Evolutionary conservation across 2,113 vertebrate species (phyloP).

Genomic region (Corythoichthys haematopterus): DNA sequence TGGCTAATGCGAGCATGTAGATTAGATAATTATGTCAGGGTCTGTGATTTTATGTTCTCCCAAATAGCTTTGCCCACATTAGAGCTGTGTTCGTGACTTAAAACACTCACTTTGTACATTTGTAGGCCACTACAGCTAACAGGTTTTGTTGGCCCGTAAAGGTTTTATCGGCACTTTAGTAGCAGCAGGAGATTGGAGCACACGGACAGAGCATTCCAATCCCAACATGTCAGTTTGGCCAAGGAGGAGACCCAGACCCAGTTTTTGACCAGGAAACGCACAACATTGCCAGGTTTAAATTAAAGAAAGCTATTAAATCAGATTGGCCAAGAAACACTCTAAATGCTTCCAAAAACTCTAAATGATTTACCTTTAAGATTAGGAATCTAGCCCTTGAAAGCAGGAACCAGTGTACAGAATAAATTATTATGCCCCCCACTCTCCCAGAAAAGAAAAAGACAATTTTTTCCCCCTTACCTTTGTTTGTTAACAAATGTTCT

Average conservation of each 20-base stretch:
- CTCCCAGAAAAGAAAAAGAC: slow-evolving; percentile 5
- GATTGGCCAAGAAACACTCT: slow-evolving; percentile 38
- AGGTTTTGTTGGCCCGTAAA: slow-evolving; percentile 74
- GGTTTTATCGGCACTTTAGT: slow-evolving; percentile 73
- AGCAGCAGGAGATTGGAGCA: slow-evolving; percentile 70
- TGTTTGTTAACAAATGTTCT: slow-evolving; percentile 19
- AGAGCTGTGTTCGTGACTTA: slow-evolving; percentile 73
- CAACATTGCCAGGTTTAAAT: slow-evolving; percentile 39
- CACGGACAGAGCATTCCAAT: slow-evolving; percentile 73
- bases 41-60: slow-evolving; percentile 56
- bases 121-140: slow-evolving; percentile 72
- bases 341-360: slow-evolving; percentile 19
- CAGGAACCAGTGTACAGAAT: neutral
- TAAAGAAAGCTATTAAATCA: slow-evolving; percentile 45
- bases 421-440: neutral
- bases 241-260: slow-evolving; percentile 50
- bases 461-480: slow-evolving; percentile 48
- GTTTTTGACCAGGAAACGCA: slow-evolving; percentile 44
- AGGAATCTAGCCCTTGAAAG: slow-evolving; percentile 15
- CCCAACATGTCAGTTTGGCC: slow-evolving; percentile 69
- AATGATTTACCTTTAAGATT: slow-evolving; percentile 19
- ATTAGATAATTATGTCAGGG: slow-evolving; percentile 47
- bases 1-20: slow-evolving; percentile 29
- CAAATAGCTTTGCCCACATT: slow-evolving; percentile 56
- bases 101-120: slow-evolving; percentile 73